phyloP scores from a whole-genome alignment of 2,113 vertebrate genomes.

The Tinamus guttatus region DNA sequence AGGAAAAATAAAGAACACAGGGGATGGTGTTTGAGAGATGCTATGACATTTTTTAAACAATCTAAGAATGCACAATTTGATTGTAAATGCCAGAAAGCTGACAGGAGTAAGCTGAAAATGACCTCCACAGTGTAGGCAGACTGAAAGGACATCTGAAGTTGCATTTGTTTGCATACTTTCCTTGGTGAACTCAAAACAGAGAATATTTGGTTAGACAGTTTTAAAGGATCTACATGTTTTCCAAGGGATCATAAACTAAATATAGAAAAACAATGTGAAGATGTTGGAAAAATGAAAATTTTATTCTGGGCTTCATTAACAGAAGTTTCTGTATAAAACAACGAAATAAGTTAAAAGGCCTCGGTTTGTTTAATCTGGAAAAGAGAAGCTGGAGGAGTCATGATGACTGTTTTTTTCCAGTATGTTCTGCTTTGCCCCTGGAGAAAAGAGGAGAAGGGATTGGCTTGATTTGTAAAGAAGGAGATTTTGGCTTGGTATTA shows the following conservation, averaged over 20 bases:
- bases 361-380: background rate
- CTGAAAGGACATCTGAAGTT: background rate
- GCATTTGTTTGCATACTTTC: background rate
- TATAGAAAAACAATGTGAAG: background rate
- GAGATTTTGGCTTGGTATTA: background rate
- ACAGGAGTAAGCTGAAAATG: background rate
- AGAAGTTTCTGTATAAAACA: background rate
- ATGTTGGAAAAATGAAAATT: background rate
- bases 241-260: background rate
- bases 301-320: background rate
- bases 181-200: background rate
- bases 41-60: background rate
- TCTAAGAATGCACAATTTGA: background rate
- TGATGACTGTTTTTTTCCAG: background rate
- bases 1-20: background rate
- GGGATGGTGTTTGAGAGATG: background rate
- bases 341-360: background rate
- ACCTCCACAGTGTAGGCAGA: background rate
- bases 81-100: background rate
- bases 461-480: background rate
- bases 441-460: background rate
- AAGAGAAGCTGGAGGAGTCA: background rate
- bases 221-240: background rate
- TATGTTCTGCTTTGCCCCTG: background rate
- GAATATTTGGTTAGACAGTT: background rate